Percentiles rank a stretch among this genome's conserved stretches.
phyloP scores from a whole-genome alignment of 2,113 vertebrate genomes.

The Cyphomyrus discorhynchus region DNA sequence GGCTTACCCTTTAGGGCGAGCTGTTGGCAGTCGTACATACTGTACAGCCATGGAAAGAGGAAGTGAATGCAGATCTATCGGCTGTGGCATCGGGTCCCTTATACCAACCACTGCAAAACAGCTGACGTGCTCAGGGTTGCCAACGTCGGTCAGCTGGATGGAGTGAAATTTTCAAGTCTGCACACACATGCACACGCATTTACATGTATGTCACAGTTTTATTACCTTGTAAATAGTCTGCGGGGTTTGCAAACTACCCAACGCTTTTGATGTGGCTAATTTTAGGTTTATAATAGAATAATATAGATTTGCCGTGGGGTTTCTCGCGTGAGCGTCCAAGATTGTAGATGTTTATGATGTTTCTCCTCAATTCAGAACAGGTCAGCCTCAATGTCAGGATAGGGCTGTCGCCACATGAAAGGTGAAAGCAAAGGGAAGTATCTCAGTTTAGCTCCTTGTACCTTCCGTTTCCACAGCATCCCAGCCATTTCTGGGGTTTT shows the following conservation, averaged over 20 bases:
- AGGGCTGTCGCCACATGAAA: background rate
- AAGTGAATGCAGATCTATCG: background rate
- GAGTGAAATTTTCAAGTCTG: background rate
- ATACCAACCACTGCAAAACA: background rate
- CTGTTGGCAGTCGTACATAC: background rate
- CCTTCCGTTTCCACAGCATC: background rate
- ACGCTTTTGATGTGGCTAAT: background rate
- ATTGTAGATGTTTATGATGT: background rate
- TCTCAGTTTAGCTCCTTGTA: background rate
- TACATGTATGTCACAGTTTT: background rate
- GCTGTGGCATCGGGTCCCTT: background rate
- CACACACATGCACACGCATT: background rate
- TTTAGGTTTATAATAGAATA: background rate
- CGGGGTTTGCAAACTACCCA: background rate
- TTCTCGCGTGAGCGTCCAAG: background rate
- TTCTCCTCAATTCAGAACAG: background rate
- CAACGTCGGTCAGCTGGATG: background rate
- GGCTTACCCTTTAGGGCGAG: background rate
- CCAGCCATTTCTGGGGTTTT: background rate
- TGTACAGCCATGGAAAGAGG: background rate
- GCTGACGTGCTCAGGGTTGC: background rate
- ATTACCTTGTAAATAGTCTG: background rate
- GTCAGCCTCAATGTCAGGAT: background rate
- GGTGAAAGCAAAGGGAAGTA: background rate
- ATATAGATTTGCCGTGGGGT: background rate